Evolutionary conservation across 23 tunicate species (phyloP).

Genomic region (Diplosoma virens): DNA sequence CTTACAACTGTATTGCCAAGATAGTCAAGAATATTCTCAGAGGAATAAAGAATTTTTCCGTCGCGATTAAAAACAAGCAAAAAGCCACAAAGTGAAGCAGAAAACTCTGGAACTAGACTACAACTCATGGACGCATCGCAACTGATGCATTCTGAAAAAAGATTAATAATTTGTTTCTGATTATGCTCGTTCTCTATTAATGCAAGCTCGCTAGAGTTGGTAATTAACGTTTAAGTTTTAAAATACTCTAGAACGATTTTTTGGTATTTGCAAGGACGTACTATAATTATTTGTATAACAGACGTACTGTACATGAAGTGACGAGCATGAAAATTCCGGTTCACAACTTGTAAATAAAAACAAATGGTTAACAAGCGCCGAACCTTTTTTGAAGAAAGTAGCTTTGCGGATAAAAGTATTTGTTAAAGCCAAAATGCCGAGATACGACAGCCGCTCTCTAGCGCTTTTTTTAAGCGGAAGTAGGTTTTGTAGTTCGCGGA

Average conservation of each 20-base stretch:
- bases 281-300: too few species aligned
- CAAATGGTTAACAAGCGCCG: neutral
- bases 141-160: conserved; percentile 79
- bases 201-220: too few species aligned
- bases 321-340: too few species aligned
- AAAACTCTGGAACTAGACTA: conserved; percentile 78
- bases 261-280: too few species aligned
- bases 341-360: too few species aligned
- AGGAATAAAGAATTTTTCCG: conserved; percentile 83
- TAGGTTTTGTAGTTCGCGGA: conserved; percentile 92
- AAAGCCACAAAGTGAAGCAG: conserved; percentile 84
- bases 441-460: conserved; percentile 83
- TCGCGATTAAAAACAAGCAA: conserved; percentile 88
- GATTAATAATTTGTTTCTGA: too few species aligned
- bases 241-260: too few species aligned
- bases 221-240: too few species aligned
- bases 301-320: too few species aligned
- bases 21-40: conserved; percentile 94
- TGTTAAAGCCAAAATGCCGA: conserved; percentile 90
- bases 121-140: conserved; percentile 76
- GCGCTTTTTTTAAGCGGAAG: conserved; percentile 93
- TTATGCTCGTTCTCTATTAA: too few species aligned
- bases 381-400: conserved; percentile 94
- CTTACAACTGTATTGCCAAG: conserved; percentile 98
- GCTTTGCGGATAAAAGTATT: conserved; percentile 95